These are phyloP conservation scores for Idaea straminata DNA, from an alignment of 2,888 invertebrate species.

Conservation along the genomic window DNA sequence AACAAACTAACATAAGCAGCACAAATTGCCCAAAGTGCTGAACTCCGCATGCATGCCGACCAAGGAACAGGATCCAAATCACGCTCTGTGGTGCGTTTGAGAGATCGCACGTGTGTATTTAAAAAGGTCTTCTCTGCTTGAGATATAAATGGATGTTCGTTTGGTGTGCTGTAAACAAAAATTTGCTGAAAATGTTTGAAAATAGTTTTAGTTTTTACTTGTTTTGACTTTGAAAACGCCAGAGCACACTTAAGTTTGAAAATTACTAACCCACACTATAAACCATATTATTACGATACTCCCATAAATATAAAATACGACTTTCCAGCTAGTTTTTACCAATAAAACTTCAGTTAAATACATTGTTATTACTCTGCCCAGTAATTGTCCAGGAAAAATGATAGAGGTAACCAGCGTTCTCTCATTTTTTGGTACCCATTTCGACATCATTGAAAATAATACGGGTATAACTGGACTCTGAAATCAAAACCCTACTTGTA, in stretches of 20 bases:
- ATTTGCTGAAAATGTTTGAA: background rate
- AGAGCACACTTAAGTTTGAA: background rate
- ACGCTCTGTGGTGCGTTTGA: background rate
- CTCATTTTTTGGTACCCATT: background rate
- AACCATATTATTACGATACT: background rate
- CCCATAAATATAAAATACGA: background rate
- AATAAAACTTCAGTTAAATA: background rate
- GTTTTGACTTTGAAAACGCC: background rate
- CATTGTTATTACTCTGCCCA: background rate
- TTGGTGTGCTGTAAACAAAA: background rate
- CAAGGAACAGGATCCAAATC: background rate
- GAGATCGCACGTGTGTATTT: background rate
- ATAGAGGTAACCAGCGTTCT: background rate
- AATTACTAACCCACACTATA: background rate
- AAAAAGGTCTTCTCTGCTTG: background rate
- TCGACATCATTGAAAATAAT: background rate
- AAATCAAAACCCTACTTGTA: background rate
- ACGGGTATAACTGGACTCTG: background rate
- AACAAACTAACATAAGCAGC: slow-evolving; percentile 18
- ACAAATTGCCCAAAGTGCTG: slow-evolving; percentile 16
- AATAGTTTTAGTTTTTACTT: background rate
- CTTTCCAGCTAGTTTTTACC: background rate
- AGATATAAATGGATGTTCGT: background rate
- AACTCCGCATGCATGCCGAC: background rate
- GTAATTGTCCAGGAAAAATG: background rate